Conservation (phyloP, 2,797 vertebrate species). For the Cossypha dichroa region DNA sequence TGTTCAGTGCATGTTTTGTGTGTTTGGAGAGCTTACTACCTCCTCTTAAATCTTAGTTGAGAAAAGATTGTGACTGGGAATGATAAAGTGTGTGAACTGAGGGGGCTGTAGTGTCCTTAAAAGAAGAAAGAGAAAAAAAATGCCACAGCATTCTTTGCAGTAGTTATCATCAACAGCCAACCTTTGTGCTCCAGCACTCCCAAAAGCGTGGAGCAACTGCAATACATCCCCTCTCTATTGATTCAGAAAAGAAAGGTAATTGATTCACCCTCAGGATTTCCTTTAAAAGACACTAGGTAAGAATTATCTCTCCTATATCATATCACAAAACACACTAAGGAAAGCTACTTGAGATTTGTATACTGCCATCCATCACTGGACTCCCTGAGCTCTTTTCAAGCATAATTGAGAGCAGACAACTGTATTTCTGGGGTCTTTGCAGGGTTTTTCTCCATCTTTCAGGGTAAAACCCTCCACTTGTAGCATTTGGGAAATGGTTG, state of each 20-base stretch:
- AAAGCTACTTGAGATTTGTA: slow-evolving; percentile 44
- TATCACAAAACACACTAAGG: slow-evolving; percentile 35
- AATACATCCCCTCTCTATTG: slow-evolving; percentile 48
- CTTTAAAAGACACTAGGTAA: slow-evolving; percentile 46
- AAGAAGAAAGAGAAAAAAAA: slow-evolving; percentile 18
- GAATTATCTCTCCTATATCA: slow-evolving; percentile 45
- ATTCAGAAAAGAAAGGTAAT: slow-evolving; percentile 56
- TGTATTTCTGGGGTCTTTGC: not conserved
- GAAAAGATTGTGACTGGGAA: slow-evolving; percentile 17
- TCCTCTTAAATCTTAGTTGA: slow-evolving; percentile 38
- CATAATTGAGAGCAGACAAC: not conserved
- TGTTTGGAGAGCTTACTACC: not conserved
- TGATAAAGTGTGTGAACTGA: slow-evolving; percentile 53
- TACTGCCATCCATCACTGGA: not conserved
- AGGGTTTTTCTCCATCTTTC: not conserved
- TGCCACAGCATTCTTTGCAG: not conserved
- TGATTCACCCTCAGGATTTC: slow-evolving; percentile 55
- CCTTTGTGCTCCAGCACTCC: slow-evolving; percentile 34
- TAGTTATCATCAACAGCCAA: slow-evolving; percentile 35
- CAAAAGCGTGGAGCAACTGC: slow-evolving; percentile 10
- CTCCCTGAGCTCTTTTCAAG: not conserved
- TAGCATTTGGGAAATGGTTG: not conserved
- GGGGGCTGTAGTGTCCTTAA: slow-evolving; percentile 21
- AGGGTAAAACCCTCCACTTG: not conserved
- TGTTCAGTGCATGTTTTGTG: not conserved